These are phyloP conservation scores for Mylabris sibirica DNA, from an alignment of 2,888 invertebrate genomes.

Conservation along the genomic window DNA sequence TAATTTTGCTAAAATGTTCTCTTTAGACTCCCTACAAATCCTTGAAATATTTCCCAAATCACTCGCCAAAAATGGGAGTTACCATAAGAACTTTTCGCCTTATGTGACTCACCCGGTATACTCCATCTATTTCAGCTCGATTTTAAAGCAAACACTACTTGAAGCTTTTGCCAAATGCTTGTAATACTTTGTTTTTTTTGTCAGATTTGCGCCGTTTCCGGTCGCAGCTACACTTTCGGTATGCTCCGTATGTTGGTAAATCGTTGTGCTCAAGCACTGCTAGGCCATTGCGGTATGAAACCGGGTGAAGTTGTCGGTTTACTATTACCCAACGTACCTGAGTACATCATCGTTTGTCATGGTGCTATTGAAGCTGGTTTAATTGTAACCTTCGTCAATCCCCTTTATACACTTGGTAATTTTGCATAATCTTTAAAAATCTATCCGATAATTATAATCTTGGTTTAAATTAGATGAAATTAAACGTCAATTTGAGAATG, in stretches of 20 bases:
- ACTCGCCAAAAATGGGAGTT: too few species aligned
- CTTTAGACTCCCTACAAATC: too few species aligned
- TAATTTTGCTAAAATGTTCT: too few species aligned
- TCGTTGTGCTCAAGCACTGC: constrained; percentile 67
- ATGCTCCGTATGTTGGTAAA: constrained; percentile 68
- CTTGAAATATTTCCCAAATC: too few species aligned
- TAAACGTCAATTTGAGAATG: constrained; percentile 69
- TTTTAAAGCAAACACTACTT: too few species aligned
- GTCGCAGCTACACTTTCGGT: constrained; percentile 71
- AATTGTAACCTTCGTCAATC: constrained; percentile 74
- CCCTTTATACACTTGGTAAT: constrained; percentile 72
- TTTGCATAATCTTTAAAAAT: too few species aligned
- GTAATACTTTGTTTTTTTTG: constrained; percentile 26
- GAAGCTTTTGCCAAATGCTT: too few species aligned
- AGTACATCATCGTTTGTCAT: constrained; percentile 71
- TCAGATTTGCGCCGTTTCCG: constrained; percentile 74
- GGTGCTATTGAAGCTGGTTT: constrained; percentile 73
- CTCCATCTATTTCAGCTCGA: too few species aligned
- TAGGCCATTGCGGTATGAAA: constrained; percentile 65
- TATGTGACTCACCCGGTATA: too few species aligned
- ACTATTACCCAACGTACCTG: constrained; percentile 75
- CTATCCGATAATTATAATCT: not conserved
- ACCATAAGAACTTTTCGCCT: too few species aligned
- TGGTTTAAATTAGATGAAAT: constrained; percentile 66
- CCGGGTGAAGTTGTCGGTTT: constrained; percentile 72